Evolutionary conservation across 2,797 vertebrate genomes (phyloP).

Genomic region (Sibirionetta formosa): DNA sequence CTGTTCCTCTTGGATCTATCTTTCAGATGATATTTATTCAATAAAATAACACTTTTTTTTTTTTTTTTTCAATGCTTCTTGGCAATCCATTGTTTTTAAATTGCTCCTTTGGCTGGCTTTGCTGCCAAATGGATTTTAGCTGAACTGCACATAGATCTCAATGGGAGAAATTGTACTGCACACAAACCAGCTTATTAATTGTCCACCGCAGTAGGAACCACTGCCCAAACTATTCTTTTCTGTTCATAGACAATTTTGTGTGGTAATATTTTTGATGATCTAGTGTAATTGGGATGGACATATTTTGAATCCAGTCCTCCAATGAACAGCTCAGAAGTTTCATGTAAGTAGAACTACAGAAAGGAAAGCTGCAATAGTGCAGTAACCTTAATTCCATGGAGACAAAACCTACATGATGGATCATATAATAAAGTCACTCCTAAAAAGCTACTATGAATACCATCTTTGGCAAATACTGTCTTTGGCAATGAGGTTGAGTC

Average conservation of each 20-base stretch:
- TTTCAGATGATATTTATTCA: conserved; percentile 7
- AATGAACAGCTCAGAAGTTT: not conserved
- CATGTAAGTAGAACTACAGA: not conserved
- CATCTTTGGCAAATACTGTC: not conserved
- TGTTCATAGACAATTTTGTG: not conserved
- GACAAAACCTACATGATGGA: not conserved
- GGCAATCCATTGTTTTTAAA: not conserved
- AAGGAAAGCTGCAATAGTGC: not conserved
- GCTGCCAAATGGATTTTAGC: not conserved
- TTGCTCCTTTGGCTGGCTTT: conserved; percentile 14
- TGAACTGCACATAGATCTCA: not conserved
- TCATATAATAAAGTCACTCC: not conserved
- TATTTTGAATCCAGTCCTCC: not conserved
- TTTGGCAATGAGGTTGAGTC: not conserved
- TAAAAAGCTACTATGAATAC: not conserved
- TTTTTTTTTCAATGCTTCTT: not conserved
- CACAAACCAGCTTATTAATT: not conserved
- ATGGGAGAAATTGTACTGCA: not conserved
- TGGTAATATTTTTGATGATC: not conserved
- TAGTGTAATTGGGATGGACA: not conserved
- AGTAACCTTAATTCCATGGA: not conserved
- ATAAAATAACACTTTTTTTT: not conserved
- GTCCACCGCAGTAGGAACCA: not conserved
- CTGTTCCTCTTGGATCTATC: not conserved
- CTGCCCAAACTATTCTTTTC: not conserved